Conservation (phyloP, 1,140 invertebrate genomes). For the Teleogryllus occipitalis region DNA sequence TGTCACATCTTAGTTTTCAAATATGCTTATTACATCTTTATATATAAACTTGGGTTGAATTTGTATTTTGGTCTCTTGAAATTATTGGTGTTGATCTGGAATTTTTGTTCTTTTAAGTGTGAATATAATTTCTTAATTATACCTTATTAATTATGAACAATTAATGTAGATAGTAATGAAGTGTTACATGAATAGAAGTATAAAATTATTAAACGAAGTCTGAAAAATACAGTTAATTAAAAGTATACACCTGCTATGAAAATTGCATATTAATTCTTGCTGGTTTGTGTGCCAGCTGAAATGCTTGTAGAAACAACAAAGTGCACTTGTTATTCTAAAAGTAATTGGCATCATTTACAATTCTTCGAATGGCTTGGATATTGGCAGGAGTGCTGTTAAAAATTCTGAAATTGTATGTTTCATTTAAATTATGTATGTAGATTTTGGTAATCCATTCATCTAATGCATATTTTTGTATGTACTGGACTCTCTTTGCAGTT, state of each 20-base stretch:
- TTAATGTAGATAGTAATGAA: no score
- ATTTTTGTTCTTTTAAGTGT: no score
- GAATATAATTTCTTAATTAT: no score
- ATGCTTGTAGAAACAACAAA: not conserved
- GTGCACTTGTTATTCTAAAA: not conserved
- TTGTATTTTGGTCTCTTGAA: no score
- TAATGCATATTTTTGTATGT: not conserved
- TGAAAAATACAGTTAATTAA: not conserved
- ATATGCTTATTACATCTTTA: no score
- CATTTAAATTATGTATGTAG: not conserved
- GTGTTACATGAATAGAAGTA: no score
- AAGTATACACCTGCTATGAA: not conserved
- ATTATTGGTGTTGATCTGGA: no score
- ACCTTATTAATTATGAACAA: no score
- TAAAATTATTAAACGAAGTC: not conserved
- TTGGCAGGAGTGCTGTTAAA: not conserved
- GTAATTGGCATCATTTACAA: not conserved
- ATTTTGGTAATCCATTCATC: not conserved
- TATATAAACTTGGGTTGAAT: no score
- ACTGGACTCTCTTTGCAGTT: not conserved
- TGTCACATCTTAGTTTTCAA: no score
- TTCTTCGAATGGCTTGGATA: not conserved
- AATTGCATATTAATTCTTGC: not conserved
- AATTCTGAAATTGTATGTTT: no score
- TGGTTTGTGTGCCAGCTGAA: not conserved